These are phyloP conservation scores for Heteractis magnifica DNA, from an alignment of 92 coral and sea anemone genomes.

Conservation along the genomic window DNA sequence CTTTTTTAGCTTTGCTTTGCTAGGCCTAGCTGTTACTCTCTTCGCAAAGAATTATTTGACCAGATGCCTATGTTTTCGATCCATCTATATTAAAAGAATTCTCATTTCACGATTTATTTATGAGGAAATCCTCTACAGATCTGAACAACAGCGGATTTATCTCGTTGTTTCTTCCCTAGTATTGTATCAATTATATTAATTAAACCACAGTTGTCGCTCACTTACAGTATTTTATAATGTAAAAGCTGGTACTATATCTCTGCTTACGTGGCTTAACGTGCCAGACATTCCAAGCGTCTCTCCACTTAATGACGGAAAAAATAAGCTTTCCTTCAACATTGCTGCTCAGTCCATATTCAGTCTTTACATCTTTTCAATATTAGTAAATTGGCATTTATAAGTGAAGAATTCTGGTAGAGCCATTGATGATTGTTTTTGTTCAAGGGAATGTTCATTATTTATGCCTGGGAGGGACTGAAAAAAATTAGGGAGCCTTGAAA, in stretches of 20 bases:
- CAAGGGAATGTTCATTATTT: too few species aligned
- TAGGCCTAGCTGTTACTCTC: neutral
- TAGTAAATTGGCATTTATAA: neutral
- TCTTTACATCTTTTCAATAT: neutral
- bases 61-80: too few species aligned
- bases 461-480: too few species aligned
- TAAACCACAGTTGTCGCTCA: neutral
- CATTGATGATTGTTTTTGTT: too few species aligned
- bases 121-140: neutral
- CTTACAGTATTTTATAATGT: too few species aligned
- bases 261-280: constrained; percentile 6
- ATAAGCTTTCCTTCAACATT: neutral
- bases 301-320: neutral
- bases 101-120: neutral
- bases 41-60: too few species aligned
- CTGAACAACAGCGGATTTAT: neutral
- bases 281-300: constrained; percentile 11
- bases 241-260: too few species aligned
- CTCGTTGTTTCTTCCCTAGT: neutral
- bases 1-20: neutral
- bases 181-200: neutral
- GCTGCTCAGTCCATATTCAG: neutral
- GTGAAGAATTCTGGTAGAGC: neutral
- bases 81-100: neutral
- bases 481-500: too few species aligned